Evolutionary conservation across 2,797 vertebrate genomes (phyloP).

Genomic region (Geotrypetes seraphini): DNA sequence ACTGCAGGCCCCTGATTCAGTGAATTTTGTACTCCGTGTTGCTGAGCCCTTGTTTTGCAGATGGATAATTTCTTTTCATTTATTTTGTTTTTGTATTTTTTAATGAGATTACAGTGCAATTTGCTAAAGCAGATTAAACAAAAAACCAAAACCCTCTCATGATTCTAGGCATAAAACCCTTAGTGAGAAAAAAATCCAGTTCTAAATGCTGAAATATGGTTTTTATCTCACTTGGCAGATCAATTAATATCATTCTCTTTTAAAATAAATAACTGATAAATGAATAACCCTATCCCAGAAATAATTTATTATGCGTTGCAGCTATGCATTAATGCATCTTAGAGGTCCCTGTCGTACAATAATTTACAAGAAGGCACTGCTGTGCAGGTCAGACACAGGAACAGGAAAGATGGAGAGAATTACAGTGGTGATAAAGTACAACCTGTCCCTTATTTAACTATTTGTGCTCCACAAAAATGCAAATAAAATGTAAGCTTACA

Average conservation of each 20-base stretch:
- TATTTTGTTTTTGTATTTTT: too few species aligned
- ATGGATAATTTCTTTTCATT: too few species aligned
- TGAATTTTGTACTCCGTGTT: too few species aligned
- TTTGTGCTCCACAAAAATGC: too few species aligned
- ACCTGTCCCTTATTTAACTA: too few species aligned
- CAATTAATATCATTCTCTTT: neutral
- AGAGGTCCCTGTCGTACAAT: neutral
- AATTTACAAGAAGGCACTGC: neutral
- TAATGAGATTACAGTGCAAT: neutral
- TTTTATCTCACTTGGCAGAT: conserved; percentile 3
- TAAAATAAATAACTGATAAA: neutral
- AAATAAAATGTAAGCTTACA: too few species aligned
- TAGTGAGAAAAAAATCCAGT: neutral
- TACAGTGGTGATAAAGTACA: too few species aligned
- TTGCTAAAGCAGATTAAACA: neutral
- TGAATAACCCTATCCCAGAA: neutral
- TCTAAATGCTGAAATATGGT: neutral
- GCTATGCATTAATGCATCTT: neutral
- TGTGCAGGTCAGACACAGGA: neutral
- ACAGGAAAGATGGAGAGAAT: too few species aligned
- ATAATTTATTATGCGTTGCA: neutral
- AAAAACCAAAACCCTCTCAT: too few species aligned
- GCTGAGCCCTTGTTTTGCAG: too few species aligned
- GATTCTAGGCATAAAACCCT: neutral
- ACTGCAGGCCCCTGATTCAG: too few species aligned